Evolutionary conservation across 2,797 vertebrate genomes (phyloP).

Genomic region (Leptatherina wallacei): DNA sequence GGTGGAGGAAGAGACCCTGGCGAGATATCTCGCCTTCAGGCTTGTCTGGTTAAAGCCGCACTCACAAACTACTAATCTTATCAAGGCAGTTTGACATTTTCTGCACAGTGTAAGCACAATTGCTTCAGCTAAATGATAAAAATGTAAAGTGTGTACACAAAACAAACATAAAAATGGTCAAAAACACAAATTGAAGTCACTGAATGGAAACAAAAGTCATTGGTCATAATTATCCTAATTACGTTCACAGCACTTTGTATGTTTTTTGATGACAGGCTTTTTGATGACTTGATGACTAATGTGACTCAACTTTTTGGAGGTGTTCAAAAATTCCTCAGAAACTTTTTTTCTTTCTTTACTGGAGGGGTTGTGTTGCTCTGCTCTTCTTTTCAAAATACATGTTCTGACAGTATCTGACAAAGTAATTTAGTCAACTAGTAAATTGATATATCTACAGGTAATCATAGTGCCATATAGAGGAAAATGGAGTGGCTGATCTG

Average conservation of each 20-base stretch:
- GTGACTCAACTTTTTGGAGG: too few relatives aligned
- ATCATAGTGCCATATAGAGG: background rate
- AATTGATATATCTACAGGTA: background rate
- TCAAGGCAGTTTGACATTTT: background rate
- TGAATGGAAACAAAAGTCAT: too few relatives aligned
- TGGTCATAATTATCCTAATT: too few relatives aligned
- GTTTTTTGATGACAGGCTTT: too few relatives aligned
- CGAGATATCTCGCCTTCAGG: constrained; percentile 42
- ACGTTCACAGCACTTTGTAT: too few relatives aligned
- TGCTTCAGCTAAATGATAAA: constrained; percentile 10
- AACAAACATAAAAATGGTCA: too few relatives aligned
- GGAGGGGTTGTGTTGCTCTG: background rate
- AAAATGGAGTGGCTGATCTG: background rate
- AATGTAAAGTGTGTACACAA: background rate
- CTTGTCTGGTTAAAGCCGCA: constrained; percentile 34
- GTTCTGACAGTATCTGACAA: background rate
- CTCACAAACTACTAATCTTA: constrained; percentile 10
- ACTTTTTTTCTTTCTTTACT: background rate
- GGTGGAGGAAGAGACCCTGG: constrained; percentile 23
- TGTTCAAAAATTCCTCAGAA: background rate
- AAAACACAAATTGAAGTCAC: too few relatives aligned
- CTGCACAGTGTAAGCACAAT: background rate
- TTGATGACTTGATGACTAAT: too few relatives aligned
- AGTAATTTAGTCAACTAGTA: background rate
- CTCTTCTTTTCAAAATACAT: background rate